Percentiles rank a stretch among this genome's conserved stretches.
Conservation (phyloP, 2,888 invertebrate genomes). For the Hofmannophila pseudospretella region DNA sequence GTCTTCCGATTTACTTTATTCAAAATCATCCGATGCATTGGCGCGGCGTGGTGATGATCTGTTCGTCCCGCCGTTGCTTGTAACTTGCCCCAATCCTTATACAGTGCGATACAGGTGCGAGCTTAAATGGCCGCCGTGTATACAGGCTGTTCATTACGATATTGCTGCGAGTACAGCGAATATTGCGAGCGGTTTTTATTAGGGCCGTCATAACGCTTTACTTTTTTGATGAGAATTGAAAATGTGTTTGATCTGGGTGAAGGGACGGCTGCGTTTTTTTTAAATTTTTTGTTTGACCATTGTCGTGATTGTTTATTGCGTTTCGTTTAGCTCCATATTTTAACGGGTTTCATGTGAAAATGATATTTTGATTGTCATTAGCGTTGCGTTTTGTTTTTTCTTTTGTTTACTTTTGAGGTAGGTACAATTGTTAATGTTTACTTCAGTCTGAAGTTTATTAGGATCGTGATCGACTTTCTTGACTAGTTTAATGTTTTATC, state of each 20-base stretch:
- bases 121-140: conserved; percentile 74
- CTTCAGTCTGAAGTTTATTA: too few relatives aligned
- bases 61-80: conserved; percentile 23
- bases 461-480: too few relatives aligned
- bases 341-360: background rate
- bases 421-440: too few relatives aligned
- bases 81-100: conserved; percentile 26
- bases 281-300: conserved; percentile 21
- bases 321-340: background rate
- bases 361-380: background rate
- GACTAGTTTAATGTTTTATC: too few relatives aligned
- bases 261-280: conserved; percentile 14
- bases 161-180: conserved; percentile 67
- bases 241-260: conserved; percentile 62
- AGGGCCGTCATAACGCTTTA: conserved; percentile 67
- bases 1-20: too few relatives aligned
- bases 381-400: too few relatives aligned
- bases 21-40: too few relatives aligned
- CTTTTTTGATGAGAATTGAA: conserved; percentile 76
- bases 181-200: conserved; percentile 70
- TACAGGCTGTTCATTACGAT: conserved; percentile 76
- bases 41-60: too few relatives aligned
- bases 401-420: too few relatives aligned
- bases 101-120: conserved; percentile 74
- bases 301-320: conserved; percentile 46